Conservation (phyloP, 2,113 vertebrate genomes). For the Orycteropus afer region DNA sequence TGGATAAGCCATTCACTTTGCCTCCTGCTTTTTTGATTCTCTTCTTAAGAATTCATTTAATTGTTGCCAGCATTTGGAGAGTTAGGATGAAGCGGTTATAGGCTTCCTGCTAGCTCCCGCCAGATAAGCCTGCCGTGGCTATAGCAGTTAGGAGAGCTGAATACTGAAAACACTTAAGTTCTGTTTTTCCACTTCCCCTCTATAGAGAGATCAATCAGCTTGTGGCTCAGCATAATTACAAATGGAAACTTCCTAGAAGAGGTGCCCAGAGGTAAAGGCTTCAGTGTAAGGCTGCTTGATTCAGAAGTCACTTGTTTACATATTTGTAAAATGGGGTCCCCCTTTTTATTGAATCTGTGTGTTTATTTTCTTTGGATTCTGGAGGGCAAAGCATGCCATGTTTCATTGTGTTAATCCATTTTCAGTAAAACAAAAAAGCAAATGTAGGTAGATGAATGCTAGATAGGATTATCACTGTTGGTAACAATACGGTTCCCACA, state of each 20-base stretch:
- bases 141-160: slow-evolving; percentile 59
- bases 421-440: slow-evolving; percentile 33
- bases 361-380: slow-evolving; percentile 63
- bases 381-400: not conserved
- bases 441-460: slow-evolving; percentile 16
- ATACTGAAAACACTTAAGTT: slow-evolving; percentile 75
- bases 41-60: slow-evolving; percentile 84
- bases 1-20: slow-evolving; percentile 81
- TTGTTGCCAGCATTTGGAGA: slow-evolving; percentile 82
- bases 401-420: slow-evolving; percentile 25
- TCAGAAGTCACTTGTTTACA: not conserved
- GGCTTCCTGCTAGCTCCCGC: slow-evolving; percentile 75
- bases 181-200: slow-evolving; percentile 66
- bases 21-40: slow-evolving; percentile 82
- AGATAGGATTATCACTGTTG: slow-evolving; percentile 39
- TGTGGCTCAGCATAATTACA: slow-evolving; percentile 66
- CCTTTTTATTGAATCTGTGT: not conserved
- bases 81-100: slow-evolving; percentile 77
- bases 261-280: slow-evolving; percentile 6
- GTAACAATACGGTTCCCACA: not conserved
- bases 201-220: slow-evolving; percentile 62
- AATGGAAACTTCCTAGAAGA: slow-evolving; percentile 54
- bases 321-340: not conserved
- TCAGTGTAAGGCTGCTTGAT: not conserved
- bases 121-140: slow-evolving; percentile 67